phyloP scores from a whole-genome alignment of 1,140 invertebrate genomes.

The Aphaenogaster floridana region DNA sequence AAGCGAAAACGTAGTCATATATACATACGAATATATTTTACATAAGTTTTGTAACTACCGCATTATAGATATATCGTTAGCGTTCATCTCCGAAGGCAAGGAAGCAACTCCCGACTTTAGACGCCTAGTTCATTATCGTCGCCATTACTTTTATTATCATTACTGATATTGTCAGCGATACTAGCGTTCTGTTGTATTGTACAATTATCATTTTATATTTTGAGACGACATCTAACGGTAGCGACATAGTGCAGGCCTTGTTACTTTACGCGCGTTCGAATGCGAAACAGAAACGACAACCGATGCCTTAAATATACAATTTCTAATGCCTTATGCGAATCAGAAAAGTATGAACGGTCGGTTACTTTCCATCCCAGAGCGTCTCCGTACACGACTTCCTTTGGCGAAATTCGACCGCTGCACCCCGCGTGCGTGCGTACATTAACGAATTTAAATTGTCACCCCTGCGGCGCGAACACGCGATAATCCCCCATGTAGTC shows the following conservation, averaged over 20 bases:
- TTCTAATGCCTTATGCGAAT: constrained; percentile 59
- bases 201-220: constrained; percentile 34
- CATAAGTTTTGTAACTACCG: constrained; percentile 48
- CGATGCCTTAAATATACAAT: constrained; percentile 60
- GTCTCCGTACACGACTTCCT: constrained; percentile 13
- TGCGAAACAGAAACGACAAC: constrained; percentile 61
- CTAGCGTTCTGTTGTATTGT: constrained; percentile 10
- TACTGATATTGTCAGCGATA: constrained; percentile 20
- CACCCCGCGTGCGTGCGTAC: constrained; percentile 18
- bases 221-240: constrained; percentile 40
- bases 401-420: constrained; percentile 22
- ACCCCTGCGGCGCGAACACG: neutral
- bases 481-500: constrained; percentile 11
- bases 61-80: constrained; percentile 35
- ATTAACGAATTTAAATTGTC: constrained; percentile 35
- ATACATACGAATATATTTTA: constrained; percentile 46
- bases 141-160: constrained; percentile 15
- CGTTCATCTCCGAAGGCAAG: constrained; percentile 10
- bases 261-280: constrained; percentile 53
- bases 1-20: constrained; percentile 47
- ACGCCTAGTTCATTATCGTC: constrained; percentile 21
- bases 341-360: constrained; percentile 47
- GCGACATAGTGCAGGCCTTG: constrained; percentile 50
- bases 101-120: constrained; percentile 17
- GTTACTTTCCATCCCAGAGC: constrained; percentile 24